Evolutionary conservation across 2,113 vertebrate species (phyloP), one percentile per base, ranked within the genome.

Genomic region (Calyptomena viridis): DNA sequence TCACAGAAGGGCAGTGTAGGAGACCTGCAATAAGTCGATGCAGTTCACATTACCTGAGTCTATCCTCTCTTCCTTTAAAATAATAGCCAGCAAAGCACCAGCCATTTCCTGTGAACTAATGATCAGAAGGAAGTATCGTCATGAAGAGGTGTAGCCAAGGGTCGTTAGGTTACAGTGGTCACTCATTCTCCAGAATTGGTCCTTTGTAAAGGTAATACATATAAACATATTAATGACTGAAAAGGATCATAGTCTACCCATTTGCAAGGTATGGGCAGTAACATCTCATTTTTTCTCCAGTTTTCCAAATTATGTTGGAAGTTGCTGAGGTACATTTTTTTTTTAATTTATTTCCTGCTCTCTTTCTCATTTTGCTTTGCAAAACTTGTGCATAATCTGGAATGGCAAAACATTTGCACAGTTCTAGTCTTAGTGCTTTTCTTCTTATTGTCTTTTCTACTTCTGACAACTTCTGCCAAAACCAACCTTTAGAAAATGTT

Each of bases 401-500:
- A 91, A 74, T 6, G 35, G 19, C 16, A 53, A 91, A 92, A 75
- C 22, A 66, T 8, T 50, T 87, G 47, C 52, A 67, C 31, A 63
- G 28, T n/a, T 91, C 35, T 35, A 74, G 42, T 42, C 64, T 71
- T 64, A 67, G 25, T 37, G 37, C 8, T 86, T 83, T 91, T 56
- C 40, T 86, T 69, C 42, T 49, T 27, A 24, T 11, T 77, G 35
- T 73, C 47, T 80, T 62, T 69, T 78, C 47, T 78, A 18, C 15
- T 89, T 73, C n/a, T 64, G 56, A 90, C 74, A 84, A 58, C 2
- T n/a, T 79, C 40, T 83, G 60, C 63, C 52, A 81, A 92, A 74
- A 84, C 8, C 52, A 94, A 86, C 46, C 12, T 92, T 95, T 69
- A 52, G 74, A 74, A 96, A 96, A 91, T 53, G 16, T 56, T 93